phyloP scores from a whole-genome alignment of 2,888 invertebrate genomes.

The Chrysolina oricalcia region DNA sequence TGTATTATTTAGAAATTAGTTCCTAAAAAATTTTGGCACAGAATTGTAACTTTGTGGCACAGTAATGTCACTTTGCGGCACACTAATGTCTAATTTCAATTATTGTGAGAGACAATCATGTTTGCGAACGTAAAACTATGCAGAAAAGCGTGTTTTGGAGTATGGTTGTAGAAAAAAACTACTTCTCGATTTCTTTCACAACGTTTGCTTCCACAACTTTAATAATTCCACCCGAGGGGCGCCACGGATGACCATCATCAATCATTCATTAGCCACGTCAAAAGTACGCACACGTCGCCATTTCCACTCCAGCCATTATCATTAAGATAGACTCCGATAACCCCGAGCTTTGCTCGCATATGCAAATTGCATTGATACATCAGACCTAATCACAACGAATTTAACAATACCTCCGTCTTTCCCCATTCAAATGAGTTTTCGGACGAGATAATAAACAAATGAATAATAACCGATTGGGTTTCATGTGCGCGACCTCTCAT shows the following conservation, averaged over 20 bases:
- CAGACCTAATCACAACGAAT: constrained; percentile 22
- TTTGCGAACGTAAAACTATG: too few relatives aligned
- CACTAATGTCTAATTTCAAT: too few relatives aligned
- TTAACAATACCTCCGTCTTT: constrained; percentile 17
- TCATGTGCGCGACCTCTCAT: constrained; percentile 53
- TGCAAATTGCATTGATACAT: constrained; percentile 26
- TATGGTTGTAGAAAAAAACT: too few relatives aligned
- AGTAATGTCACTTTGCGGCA: too few relatives aligned
- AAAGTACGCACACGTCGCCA: constrained; percentile 13
- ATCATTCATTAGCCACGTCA: constrained; percentile 18
- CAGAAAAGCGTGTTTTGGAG: too few relatives aligned
- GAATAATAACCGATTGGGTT: constrained; percentile 56
- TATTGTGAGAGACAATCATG: too few relatives aligned
- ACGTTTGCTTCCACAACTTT: background rate
- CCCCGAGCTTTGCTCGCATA: background rate
- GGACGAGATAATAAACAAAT: constrained; percentile 56
- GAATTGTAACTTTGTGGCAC: too few relatives aligned
- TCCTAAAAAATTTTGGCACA: too few relatives aligned
- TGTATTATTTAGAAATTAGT: too few relatives aligned
- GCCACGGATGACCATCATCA: constrained; percentile 15
- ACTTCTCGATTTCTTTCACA: too few relatives aligned
- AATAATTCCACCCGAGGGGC: background rate
- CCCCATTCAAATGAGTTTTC: constrained; percentile 34
- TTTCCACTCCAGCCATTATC: constrained; percentile 15
- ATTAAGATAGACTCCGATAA: constrained; percentile 27